Evolutionary conservation across 2,888 invertebrate species (phyloP), one percentile per base, ranked within the genome.

Genomic region (Philhelius pedissequus): DNA sequence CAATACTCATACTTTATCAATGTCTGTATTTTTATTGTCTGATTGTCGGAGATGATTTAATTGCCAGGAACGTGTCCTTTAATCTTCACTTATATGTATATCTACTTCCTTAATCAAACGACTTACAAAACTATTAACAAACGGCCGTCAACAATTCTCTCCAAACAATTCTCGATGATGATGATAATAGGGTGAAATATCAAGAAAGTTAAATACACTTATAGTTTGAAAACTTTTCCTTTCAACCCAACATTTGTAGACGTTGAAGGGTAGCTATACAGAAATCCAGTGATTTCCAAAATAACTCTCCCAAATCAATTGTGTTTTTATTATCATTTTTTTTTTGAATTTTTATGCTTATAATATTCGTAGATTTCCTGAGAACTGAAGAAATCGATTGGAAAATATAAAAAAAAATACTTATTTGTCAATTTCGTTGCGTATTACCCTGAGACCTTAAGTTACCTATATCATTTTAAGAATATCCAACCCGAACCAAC

Each of bases 381-480:
- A 56, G 20, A 11, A 38, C 32, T 56, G 7, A 22, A 22, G 2
- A 56, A 32, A 11, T 20, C 11, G 35, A 58, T 56, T n/a, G n/a
- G n/a, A n/a, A 35, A 35, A 35, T 35, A 11, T 13, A 3, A n/a
- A 38, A 58, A 58, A 58, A 15, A 38, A 58, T 38, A 25, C 22
- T 22, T 38, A n/a, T 58, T 58, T 30, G 54, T 38, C 38, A 58
- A 58, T 22, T 35, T 48, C 0, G 9, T n/a, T 35, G n/a, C 22
- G n/a, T 45, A 22, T 54, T 32, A 13, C 32, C 32, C 32, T 3
- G 25, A 32, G 15, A 18, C 32, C 25, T 35, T 4, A 48, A 58
- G 25, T 7, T 35, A 62, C 62, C 62, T 40, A 27, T 66, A 40
- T 68, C 68, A 66, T 30, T 64, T 45, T 45, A 6, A 30, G 52